Evolutionary conservation across 2,113 vertebrate genomes (phyloP).

Genomic region (Neogale vison): DNA sequence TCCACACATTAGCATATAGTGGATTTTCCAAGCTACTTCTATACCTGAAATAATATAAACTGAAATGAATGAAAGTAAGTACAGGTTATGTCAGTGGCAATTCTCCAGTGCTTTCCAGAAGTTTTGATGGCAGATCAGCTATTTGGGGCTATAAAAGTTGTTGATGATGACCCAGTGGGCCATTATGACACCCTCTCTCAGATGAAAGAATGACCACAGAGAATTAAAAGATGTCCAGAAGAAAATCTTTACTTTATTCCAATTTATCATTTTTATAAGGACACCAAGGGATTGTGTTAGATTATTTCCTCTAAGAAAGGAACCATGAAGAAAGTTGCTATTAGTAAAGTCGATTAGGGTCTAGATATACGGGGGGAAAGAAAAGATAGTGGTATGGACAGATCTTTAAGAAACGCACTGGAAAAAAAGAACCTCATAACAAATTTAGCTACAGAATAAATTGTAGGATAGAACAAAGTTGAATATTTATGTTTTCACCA

Average conservation of each 20-base stretch:
- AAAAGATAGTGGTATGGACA: neutral
- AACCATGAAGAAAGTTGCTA: neutral
- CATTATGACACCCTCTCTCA: neutral
- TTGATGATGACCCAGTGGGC: neutral
- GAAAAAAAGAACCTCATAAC: neutral
- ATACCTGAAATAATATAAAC: slow-evolving; percentile 45
- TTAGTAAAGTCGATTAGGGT: neutral
- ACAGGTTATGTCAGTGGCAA: neutral
- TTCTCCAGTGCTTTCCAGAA: slow-evolving; percentile 12
- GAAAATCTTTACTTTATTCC: neutral
- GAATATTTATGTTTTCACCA: neutral
- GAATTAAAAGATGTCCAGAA: neutral
- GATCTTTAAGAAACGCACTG: neutral
- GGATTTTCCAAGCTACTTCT: slow-evolving; percentile 49
- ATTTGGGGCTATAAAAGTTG: neutral
- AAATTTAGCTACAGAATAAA: slow-evolving; percentile 11
- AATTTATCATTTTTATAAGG: neutral
- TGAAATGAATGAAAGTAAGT: slow-evolving; percentile 39
- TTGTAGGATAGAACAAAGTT: neutral
- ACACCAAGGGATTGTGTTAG: neutral
- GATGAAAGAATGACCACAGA: neutral
- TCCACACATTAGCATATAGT: slow-evolving; percentile 54
- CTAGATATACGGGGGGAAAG: neutral
- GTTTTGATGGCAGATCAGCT: neutral
- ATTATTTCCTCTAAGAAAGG: neutral